Evolutionary conservation across 2,113 vertebrate species (phyloP), one percentile per base, ranked within the genome.

Genomic region (Heteronetta atricapilla): DNA sequence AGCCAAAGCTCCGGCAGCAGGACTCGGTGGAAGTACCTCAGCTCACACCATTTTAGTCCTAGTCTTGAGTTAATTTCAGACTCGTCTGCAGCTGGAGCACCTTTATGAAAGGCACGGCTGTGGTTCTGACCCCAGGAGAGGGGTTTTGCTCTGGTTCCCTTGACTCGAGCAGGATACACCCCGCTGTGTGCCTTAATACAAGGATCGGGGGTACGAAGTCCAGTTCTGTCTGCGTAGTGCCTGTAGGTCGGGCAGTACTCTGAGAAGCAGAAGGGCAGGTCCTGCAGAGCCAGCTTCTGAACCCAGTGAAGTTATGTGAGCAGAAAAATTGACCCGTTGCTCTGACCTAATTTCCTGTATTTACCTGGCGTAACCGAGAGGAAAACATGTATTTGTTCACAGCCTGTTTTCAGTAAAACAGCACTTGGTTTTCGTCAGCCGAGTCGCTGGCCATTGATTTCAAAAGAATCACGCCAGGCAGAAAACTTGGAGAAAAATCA

Each of bases 101-200:
- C 67, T 10, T 4, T 2, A 3, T 2, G 59, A 19, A 28, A 26
- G 0, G 25, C 6, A 2, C 15, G 48, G 59, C 31, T 23, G 48
- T 28, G 63, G 8, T 7, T n/a, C 8, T n/a, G 68, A 2, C 8
- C 59, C 48, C 8, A 0, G 18, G 0, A 42, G 9, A 21, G 50
- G 53, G 22, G 1, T 34, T 67, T 42, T 46, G 67, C 59, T 40
- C 40, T 4, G 21, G 21, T 4, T n/a, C 52, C 28, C 56, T 26
- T 2, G 25, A 2, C 7, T 10, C 28, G 42, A 14, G 4, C 25
- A 2, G 70, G 52, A 31, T 6, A 21, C 48, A 31, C 5, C 67
- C 31, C 5, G 9, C 22, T 28, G 8, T 4, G 23, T 4, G 46
- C 6, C 0, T 5, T 4, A 33, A 3, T 12, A 3, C 0, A 55